phyloP scores from a whole-genome alignment of 2,113 vertebrate species.

The Romanogobio albipinnatus region DNA sequence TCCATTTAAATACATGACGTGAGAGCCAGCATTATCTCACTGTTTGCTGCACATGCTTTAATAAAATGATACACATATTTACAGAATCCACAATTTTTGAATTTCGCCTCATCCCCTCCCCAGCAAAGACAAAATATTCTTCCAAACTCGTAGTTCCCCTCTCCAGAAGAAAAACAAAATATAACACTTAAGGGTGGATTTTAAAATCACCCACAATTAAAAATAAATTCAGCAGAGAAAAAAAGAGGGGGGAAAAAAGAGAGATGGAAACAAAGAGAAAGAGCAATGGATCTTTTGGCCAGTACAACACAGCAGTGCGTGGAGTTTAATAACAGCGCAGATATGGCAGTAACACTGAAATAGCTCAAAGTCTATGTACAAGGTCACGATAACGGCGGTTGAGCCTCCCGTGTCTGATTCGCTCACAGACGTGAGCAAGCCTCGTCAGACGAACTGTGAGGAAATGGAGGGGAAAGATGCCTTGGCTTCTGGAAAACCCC shows the following conservation, averaged over 20 bases:
- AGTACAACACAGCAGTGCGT: conserved; percentile 84
- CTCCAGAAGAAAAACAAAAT: conserved; percentile 56
- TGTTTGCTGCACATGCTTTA: conserved; percentile 96
- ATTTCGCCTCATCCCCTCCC: conserved; percentile 69
- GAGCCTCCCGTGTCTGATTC: conserved; percentile 76
- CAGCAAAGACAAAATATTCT: conserved; percentile 53
- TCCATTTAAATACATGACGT: conserved; percentile 81
- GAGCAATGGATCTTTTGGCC: conserved; percentile 84
- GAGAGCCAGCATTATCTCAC: conserved; percentile 80
- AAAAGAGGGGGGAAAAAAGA: conserved; percentile 57
- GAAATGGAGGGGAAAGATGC: conserved; percentile 13
- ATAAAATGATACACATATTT: conserved; percentile 97
- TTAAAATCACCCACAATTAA: conserved; percentile 70
- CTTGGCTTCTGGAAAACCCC: not conserved
- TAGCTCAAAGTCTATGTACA: conserved; percentile 89
- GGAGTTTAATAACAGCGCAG: conserved; percentile 84
- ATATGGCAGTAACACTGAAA: conserved; percentile 98
- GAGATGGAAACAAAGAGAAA: conserved; percentile 55
- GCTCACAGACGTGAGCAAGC: conserved; percentile 67
- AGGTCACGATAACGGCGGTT: conserved; percentile 78
- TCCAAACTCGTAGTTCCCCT: conserved; percentile 62
- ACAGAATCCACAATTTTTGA: conserved; percentile 81
- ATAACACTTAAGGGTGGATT: conserved; percentile 55
- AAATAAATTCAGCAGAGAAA: conserved; percentile 64
- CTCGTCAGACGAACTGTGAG: conserved; percentile 67